These are phyloP conservation scores for Micromesistius poutassou DNA, from an alignment of 2,797 vertebrate genomes.

Conservation along the genomic window DNA sequence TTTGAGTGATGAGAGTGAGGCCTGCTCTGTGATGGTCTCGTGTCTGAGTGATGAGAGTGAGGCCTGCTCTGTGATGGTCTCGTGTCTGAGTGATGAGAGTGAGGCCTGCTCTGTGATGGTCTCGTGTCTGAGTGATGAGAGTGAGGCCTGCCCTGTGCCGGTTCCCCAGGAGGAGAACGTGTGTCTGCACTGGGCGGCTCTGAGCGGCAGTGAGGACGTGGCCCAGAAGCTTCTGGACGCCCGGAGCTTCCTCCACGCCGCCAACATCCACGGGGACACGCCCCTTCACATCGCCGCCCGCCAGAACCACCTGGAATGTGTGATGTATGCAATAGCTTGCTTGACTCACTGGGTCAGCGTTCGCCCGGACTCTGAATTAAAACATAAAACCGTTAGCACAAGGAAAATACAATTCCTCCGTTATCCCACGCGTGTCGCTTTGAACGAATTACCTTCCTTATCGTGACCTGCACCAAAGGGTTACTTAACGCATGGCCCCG, in stretches of 20 bases:
- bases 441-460: neutral
- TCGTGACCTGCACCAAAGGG: neutral
- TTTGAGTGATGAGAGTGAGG: no score
- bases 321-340: conserved; percentile 63
- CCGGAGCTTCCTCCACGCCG: conserved; percentile 81
- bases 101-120: no score
- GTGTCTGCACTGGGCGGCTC: conserved; percentile 95
- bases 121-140: no score
- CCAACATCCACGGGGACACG: conserved; percentile 90
- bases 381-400: neutral
- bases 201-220: conserved; percentile 88
- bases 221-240: conserved; percentile 88
- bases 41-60: no score
- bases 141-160: neutral
- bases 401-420: no score
- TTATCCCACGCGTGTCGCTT: neutral
- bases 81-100: no score
- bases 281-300: conserved; percentile 89
- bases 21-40: no score
- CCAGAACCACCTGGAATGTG: conserved; percentile 91
- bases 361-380: neutral
- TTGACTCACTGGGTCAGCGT: no score
- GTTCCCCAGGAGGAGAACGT: conserved; percentile 89
- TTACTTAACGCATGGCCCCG: neutral
- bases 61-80: no score